These are phyloP conservation scores for Laodelphax striatellus DNA, from an alignment of 1,140 invertebrate species.

Conservation along the genomic window DNA sequence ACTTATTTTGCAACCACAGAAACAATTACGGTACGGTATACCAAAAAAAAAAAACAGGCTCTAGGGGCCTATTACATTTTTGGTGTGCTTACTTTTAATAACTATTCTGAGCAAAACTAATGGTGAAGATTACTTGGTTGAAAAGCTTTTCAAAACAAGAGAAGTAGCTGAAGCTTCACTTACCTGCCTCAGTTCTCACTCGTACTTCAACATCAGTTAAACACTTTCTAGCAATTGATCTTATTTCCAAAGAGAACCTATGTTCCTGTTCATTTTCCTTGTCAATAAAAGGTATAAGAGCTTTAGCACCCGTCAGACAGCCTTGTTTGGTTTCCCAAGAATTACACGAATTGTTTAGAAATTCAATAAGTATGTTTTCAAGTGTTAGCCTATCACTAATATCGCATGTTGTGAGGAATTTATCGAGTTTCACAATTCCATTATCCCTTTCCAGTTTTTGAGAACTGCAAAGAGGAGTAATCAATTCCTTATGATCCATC, in stretches of 20 bases:
- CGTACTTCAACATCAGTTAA: slow-evolving; percentile 34
- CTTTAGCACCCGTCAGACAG: slow-evolving; percentile 31
- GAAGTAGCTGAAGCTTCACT: background rate
- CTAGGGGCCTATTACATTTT: too few relatives aligned
- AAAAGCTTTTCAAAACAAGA: too few relatives aligned
- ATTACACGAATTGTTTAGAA: slow-evolving; percentile 13
- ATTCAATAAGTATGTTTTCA: slow-evolving; percentile 20
- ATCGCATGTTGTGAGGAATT: slow-evolving; percentile 22
- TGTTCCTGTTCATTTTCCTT: slow-evolving; percentile 23
- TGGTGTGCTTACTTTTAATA: too few relatives aligned
- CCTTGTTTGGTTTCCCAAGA: slow-evolving; percentile 33
- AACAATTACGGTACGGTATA: too few relatives aligned
- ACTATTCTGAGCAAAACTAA: too few relatives aligned
- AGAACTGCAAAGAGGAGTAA: slow-evolving; percentile 26
- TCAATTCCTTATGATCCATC: slow-evolving; percentile 1
- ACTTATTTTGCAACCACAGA: too few relatives aligned
- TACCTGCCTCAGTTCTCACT: slow-evolving; percentile 34
- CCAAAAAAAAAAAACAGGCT: too few relatives aligned
- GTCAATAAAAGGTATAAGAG: slow-evolving; percentile 26
- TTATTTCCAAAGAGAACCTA: slow-evolving; percentile 27
- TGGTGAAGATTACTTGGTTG: too few relatives aligned
- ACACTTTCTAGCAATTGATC: slow-evolving; percentile 25
- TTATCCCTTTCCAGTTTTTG: slow-evolving; percentile 34
- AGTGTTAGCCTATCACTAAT: slow-evolving; percentile 23
- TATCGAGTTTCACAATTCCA: slow-evolving; percentile 28